phyloP scores from a whole-genome alignment of 2,888 invertebrate species.

The Epirrhoe alternata region DNA sequence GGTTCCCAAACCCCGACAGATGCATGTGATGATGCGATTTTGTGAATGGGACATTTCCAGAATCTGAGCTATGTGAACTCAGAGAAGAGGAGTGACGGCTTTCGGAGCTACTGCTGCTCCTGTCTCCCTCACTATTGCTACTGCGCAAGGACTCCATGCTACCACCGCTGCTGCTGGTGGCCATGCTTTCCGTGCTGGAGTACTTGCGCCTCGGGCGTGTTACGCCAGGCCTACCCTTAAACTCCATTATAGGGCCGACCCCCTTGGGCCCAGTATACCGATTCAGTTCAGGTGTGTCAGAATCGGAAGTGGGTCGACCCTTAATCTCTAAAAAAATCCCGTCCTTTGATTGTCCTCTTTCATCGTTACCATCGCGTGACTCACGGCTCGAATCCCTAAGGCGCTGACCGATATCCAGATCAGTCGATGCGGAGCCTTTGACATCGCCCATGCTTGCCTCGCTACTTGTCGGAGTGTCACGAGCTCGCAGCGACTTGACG shows the following conservation, averaged over 20 bases:
- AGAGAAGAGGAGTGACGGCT: conserved; percentile 93
- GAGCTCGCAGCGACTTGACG: conserved; percentile 87
- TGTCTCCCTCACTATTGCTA: conserved; percentile 94
- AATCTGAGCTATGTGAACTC: conserved; percentile 94
- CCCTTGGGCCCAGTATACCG: conserved; percentile 84
- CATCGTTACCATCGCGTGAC: conserved; percentile 88
- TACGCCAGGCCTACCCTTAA: conserved; percentile 86
- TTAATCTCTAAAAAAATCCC: conserved; percentile 90
- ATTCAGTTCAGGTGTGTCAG: conserved; percentile 83
- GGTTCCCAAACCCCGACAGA: conserved; percentile 88
- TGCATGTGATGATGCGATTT: conserved; percentile 87
- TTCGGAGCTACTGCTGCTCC: conserved; percentile 94
- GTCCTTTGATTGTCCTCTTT: conserved; percentile 88
- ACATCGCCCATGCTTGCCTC: conserved; percentile 87
- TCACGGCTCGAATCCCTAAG: conserved; percentile 81
- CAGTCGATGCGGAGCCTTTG: conserved; percentile 79
- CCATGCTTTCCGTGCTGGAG: conserved; percentile 94
- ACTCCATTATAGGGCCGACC: conserved; percentile 86
- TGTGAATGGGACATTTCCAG: conserved; percentile 86
- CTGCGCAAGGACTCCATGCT: conserved; percentile 95
- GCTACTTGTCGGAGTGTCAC: conserved; percentile 86
- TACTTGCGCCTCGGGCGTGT: conserved; percentile 85
- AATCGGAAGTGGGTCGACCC: conserved; percentile 87
- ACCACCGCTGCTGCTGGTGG: conserved; percentile 93
- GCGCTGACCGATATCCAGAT: conserved; percentile 81